Evolutionary conservation across 1,140 invertebrate genomes (phyloP).

Genomic region (Brachystomella parvula): DNA sequence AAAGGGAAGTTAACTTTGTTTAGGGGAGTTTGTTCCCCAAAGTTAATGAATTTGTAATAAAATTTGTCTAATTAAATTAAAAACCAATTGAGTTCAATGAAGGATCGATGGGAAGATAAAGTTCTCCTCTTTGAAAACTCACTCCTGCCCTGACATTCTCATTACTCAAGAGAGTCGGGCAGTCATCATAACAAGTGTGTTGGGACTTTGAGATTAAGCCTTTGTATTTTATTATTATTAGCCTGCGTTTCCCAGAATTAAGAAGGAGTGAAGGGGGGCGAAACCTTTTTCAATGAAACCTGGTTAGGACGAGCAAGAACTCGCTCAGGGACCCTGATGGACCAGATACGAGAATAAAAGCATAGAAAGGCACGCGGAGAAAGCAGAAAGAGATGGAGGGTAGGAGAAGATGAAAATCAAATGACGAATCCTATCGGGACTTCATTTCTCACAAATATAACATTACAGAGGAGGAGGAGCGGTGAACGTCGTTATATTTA

Average conservation of each 20-base stretch:
- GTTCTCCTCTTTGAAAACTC: neutral
- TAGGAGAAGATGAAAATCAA: slow-evolving; percentile 37
- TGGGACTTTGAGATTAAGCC: slow-evolving; percentile 10
- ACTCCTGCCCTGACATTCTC: neutral
- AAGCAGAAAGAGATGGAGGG: neutral
- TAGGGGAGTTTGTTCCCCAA: neutral
- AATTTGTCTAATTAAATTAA: slow-evolving; percentile 39
- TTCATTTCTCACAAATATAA: slow-evolving; percentile 40
- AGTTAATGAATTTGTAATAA: slow-evolving; percentile 37
- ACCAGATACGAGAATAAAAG: too few species aligned
- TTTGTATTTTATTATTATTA: slow-evolving; percentile 1
- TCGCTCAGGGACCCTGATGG: neutral
- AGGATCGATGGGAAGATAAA: slow-evolving; percentile 28
- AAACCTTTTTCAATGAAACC: neutral
- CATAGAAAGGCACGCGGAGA: neutral
- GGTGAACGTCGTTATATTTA: neutral
- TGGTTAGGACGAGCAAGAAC: neutral
- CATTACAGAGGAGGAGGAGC: slow-evolving; percentile 19
- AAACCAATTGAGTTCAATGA: slow-evolving; percentile 37
- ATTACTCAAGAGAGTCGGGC: slow-evolving; percentile 3
- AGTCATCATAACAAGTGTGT: neutral
- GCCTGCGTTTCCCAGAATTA: neutral
- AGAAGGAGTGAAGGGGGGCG: slow-evolving; percentile 18
- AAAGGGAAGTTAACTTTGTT: neutral
- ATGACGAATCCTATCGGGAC: slow-evolving; percentile 38